These are phyloP conservation scores for Amphiura filiformis DNA, from an alignment of 35 echinoderm and acorn worm species.

Conservation along the genomic window DNA sequence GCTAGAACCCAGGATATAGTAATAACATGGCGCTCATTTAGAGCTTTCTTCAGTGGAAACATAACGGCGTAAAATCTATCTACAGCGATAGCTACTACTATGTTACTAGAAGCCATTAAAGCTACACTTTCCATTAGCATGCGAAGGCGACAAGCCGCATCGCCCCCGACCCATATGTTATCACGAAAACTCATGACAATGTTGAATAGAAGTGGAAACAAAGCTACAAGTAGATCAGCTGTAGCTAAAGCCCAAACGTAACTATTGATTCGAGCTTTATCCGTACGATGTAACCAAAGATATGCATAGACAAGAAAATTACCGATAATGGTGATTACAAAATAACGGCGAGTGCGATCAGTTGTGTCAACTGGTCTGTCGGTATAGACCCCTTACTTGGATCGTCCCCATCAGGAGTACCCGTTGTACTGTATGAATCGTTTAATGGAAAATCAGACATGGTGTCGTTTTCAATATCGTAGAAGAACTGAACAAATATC, in stretches of 20 bases:
- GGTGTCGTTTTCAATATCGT: too few species aligned
- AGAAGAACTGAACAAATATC: too few species aligned
- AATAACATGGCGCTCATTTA: constrained; percentile 53
- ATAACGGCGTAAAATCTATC: constrained; percentile 85
- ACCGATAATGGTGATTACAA: constrained; percentile 59
- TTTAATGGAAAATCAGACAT: neutral
- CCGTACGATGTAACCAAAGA: constrained; percentile 61
- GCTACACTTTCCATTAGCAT: constrained; percentile 57
- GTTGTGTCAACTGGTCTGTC: constrained; percentile 35
- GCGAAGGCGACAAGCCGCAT: constrained; percentile 62
- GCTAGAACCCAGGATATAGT: constrained; percentile 54
- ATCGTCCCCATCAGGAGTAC: neutral
- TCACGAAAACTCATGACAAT: constrained; percentile 50
- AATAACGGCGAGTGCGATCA: constrained; percentile 49
- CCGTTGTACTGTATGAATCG: neutral
- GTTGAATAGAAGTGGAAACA: constrained; percentile 60
- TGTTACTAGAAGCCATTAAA: constrained; percentile 74
- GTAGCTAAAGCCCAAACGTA: constrained; percentile 69
- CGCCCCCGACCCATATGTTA: constrained; percentile 38
- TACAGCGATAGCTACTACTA: constrained; percentile 77
- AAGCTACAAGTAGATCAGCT: constrained; percentile 64
- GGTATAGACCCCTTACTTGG: neutral
- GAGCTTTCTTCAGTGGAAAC: constrained; percentile 67
- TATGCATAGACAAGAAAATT: constrained; percentile 67
- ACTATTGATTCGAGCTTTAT: constrained; percentile 63